Conservation (phyloP, 2,797 vertebrate species). For the Pagetopsis macropterus region DNA sequence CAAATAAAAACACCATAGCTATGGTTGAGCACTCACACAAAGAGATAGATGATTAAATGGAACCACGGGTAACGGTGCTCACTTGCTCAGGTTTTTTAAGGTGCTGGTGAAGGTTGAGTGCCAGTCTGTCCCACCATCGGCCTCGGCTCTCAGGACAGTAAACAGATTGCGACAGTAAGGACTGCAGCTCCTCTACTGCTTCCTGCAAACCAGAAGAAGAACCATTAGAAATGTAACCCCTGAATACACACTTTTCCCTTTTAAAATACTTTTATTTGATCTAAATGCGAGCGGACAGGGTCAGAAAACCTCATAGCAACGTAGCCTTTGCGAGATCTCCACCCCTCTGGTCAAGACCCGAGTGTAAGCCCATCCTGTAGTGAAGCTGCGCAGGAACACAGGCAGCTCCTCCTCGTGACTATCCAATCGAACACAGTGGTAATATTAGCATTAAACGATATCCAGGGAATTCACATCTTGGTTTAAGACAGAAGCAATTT, state of each 20-base stretch:
- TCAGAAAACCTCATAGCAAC: slow-evolving; percentile 87
- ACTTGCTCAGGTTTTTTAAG: slow-evolving; percentile 90
- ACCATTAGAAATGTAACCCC: background rate
- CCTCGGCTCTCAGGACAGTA: slow-evolving; percentile 94
- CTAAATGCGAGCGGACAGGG: background rate
- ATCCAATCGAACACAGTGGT: slow-evolving; percentile 17
- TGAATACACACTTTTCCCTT: background rate
- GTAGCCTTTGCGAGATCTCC: slow-evolving; percentile 93
- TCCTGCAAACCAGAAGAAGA: slow-evolving; percentile 79
- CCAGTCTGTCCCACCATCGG: slow-evolving; percentile 96
- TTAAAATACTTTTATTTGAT: background rate
- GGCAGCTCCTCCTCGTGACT: slow-evolving; percentile 89
- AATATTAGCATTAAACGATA: slow-evolving; percentile 8
- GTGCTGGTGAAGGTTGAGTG: slow-evolving; percentile 95
- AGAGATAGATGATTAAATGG: slow-evolving; percentile 4
- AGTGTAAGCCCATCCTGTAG: slow-evolving; percentile 92
- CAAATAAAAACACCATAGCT: slow-evolving; percentile 18
- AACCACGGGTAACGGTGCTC: slow-evolving; percentile 7
- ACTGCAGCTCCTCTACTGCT: slow-evolving; percentile 87
- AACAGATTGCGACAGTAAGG: slow-evolving; percentile 86
- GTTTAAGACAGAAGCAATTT: slow-evolving; percentile 18
- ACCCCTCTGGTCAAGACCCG: slow-evolving; percentile 90
- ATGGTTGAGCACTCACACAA: background rate
- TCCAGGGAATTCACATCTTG: background rate
- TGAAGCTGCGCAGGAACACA: slow-evolving; percentile 90